Conservation (phyloP, 2,797 vertebrate species). For the Coccyzus lansbergi region DNA sequence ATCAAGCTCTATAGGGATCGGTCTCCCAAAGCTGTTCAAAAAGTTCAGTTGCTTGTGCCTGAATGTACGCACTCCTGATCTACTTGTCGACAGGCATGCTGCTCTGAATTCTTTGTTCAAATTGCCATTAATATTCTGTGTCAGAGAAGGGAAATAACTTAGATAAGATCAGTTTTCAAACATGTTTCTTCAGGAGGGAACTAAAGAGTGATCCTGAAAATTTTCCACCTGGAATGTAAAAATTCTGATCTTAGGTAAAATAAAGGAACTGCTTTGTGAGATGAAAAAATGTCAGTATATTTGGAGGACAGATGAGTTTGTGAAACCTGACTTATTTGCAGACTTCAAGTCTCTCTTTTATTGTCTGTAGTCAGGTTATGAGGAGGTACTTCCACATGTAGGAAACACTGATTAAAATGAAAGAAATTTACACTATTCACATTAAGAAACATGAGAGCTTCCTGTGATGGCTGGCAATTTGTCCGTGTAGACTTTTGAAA, state of each 20-base stretch:
- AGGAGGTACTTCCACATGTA: neutral
- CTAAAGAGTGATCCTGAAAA: neutral
- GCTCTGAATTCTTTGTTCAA: conserved; percentile 1
- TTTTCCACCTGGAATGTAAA: neutral
- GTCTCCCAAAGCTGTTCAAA: neutral
- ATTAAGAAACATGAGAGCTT: accelerated
- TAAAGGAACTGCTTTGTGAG: neutral
- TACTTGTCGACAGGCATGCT: neutral
- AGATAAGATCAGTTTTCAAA: conserved; percentile 48
- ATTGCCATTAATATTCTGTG: conserved; percentile 10
- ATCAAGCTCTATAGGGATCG: neutral
- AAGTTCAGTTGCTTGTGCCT: neutral
- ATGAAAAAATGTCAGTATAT: neutral
- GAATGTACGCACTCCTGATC: neutral
- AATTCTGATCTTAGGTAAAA: conserved; percentile 13
- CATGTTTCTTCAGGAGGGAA: conserved; percentile 12
- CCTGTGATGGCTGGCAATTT: neutral
- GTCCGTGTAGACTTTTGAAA: neutral
- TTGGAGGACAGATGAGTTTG: neutral
- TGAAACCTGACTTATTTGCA: neutral
- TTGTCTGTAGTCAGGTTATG: neutral
- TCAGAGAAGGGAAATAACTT: conserved; percentile 40
- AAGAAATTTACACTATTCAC: neutral
- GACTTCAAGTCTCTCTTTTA: neutral
- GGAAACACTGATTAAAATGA: neutral